A percentile compares a stretch with the other conserved stretches of the same genome.
Conservation (phyloP, 1,140 invertebrate species). For the Bombus affinis region DNA sequence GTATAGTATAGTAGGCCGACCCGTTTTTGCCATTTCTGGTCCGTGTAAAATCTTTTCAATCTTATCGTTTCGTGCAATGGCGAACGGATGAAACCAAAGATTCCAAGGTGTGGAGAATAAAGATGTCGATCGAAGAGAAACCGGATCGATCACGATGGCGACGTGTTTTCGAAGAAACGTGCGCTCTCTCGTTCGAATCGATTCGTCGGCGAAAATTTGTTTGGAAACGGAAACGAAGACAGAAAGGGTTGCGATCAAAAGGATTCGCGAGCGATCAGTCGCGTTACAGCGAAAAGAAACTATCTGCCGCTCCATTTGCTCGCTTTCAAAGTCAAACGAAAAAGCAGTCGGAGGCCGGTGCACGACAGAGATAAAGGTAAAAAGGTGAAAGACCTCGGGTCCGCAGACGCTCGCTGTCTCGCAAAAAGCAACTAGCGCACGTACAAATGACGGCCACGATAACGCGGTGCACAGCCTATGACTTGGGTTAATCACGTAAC, state of each 20-base stretch:
- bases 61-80: not conserved
- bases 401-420: not conserved
- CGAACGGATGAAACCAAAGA: not conserved
- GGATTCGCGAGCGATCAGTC: constrained; percentile 2
- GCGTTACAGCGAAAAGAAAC: not conserved
- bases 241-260: not conserved
- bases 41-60: not conserved
- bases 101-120: not conserved
- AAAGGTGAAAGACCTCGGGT: not conserved
- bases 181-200: not conserved
- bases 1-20: not conserved
- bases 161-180: not conserved
- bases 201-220: not conserved
- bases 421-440: not conserved
- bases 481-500: constrained; percentile 36
- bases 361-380: too few species aligned
- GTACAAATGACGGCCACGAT: not conserved
- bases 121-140: not conserved
- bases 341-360: not conserved
- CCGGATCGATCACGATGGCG: not conserved
- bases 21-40: constrained; percentile 9
- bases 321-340: not conserved
- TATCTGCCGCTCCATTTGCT: constrained; percentile 17
- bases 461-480: not conserved
- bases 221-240: not conserved